These are phyloP conservation scores for Oreochromis aureus DNA, from an alignment of 2,113 vertebrate genomes.

Conservation along the genomic window DNA sequence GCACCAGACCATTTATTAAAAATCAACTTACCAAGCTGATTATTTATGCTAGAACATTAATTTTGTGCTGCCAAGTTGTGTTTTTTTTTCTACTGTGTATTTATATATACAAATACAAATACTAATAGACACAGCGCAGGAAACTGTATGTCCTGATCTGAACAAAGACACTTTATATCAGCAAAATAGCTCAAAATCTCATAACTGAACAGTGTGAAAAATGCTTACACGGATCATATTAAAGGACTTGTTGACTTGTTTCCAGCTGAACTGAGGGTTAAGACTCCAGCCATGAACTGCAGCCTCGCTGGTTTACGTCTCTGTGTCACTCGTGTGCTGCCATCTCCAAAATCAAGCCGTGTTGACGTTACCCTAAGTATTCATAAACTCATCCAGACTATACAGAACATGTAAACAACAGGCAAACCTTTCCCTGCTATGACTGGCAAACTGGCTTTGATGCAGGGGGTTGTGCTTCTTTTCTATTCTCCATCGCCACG, in stretches of 20 bases:
- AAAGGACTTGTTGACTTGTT: background rate
- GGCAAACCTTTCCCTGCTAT: background rate
- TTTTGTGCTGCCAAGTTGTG: background rate
- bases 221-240: background rate
- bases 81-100: background rate
- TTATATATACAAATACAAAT: background rate
- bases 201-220: background rate
- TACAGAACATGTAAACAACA: background rate
- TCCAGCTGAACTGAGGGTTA: background rate
- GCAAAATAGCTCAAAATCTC: background rate
- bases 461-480: background rate
- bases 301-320: background rate
- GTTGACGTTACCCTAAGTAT: background rate
- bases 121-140: fast-evolving
- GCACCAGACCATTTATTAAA: background rate
- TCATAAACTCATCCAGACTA: background rate
- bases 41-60: background rate
- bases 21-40: background rate
- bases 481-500: background rate
- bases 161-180: background rate
- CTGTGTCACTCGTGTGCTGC: background rate
- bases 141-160: background rate
- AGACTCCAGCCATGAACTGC: background rate
- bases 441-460: background rate
- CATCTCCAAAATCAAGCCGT: background rate